Conservation (phyloP, 92 coral and sea anemone species). For the Porites rus region DNA sequence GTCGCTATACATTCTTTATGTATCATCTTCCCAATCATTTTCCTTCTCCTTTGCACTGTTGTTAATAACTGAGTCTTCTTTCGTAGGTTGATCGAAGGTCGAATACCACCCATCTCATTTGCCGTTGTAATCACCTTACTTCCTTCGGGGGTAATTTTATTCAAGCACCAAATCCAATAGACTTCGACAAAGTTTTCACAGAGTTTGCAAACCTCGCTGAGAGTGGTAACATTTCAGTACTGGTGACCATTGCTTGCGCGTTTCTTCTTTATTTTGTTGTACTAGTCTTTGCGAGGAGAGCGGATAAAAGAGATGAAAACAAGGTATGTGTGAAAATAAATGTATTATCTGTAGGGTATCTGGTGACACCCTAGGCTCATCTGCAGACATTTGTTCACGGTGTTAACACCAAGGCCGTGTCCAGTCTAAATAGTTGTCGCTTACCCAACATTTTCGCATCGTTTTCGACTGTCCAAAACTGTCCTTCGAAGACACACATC, state of each 20-base stretch:
- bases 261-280: constrained; percentile 40
- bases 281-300: constrained; percentile 44
- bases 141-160: constrained; percentile 48
- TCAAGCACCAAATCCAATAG: constrained; percentile 57
- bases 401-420: constrained; percentile 1
- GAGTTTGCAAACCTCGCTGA: constrained; percentile 32
- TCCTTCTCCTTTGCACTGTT: background rate
- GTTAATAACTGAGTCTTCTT: background rate
- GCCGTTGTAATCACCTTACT: constrained; percentile 48
- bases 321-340: constrained; percentile 17
- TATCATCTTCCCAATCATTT: too few relatives aligned
- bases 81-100: constrained; percentile 37
- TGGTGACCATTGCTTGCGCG: constrained; percentile 32
- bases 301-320: constrained; percentile 33
- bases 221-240: constrained; percentile 46
- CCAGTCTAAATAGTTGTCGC: too few relatives aligned
- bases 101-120: constrained; percentile 20
- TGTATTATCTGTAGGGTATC: too few relatives aligned
- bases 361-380: background rate
- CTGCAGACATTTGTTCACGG: background rate
- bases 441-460: too few relatives aligned
- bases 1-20: too few relatives aligned
- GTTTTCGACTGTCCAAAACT: too few relatives aligned
- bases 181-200: constrained; percentile 46
- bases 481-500: too few relatives aligned